phyloP scores from a whole-genome alignment of 2,888 invertebrate genomes.

The Latrodectus elegans region DNA sequence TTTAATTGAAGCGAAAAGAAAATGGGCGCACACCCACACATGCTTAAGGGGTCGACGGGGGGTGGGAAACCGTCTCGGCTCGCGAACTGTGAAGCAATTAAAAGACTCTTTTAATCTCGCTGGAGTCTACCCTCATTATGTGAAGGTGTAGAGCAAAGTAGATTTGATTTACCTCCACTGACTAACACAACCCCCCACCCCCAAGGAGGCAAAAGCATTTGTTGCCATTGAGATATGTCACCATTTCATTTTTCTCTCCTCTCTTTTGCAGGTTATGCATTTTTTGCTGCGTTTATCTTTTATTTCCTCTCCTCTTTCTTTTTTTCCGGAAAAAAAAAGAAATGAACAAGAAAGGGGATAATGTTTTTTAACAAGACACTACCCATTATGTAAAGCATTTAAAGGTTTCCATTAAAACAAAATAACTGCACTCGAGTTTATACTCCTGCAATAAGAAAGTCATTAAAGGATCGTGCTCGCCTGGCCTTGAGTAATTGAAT shows the following conservation, averaged over 20 bases:
- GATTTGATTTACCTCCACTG: constrained; percentile 51
- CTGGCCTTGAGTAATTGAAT: too few relatives aligned
- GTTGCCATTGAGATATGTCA: neutral
- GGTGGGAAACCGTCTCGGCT: constrained; percentile 30
- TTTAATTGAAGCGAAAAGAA: constrained; percentile 60
- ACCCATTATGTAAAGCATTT: neutral
- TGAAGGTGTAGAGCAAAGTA: constrained; percentile 24
- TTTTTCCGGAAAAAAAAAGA: neutral
- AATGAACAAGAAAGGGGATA: neutral
- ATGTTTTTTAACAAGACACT: neutral
- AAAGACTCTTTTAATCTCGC: constrained; percentile 54
- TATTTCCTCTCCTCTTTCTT: neutral
- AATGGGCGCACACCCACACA: constrained; percentile 9
- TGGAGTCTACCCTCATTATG: constrained; percentile 41
- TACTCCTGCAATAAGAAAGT: too few relatives aligned
- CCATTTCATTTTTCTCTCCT: neutral
- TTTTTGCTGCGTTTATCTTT: neutral
- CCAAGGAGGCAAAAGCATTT: neutral
- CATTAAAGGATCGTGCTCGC: too few relatives aligned
- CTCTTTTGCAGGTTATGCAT: neutral
- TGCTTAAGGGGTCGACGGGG: neutral
- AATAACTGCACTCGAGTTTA: too few relatives aligned
- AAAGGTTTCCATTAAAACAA: neutral
- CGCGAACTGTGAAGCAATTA: constrained; percentile 53
- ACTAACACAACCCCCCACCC: neutral